phyloP scores from a whole-genome alignment of 2,888 invertebrate genomes.

The Nycteola revayana region DNA sequence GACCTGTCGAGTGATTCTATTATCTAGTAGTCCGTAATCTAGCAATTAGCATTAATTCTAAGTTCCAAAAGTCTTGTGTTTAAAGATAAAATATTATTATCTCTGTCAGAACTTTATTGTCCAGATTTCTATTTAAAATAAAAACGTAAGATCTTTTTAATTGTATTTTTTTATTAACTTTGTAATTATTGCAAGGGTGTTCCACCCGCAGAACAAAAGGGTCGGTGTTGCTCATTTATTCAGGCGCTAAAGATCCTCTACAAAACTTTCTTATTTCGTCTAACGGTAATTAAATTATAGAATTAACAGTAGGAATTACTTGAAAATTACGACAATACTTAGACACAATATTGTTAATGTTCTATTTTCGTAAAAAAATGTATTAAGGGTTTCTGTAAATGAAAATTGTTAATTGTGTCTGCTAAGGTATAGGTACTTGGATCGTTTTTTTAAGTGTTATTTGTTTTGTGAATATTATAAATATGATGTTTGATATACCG shows the following conservation, averaged over 20 bases:
- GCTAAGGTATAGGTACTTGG: neutral
- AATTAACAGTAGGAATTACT: slow-evolving; percentile 40
- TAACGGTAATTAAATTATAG: slow-evolving; percentile 42
- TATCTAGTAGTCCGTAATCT: too few species aligned
- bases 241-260: slow-evolving; percentile 44
- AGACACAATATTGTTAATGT: slow-evolving; percentile 22
- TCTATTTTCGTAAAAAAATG: slow-evolving; percentile 14
- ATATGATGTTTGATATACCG: too few species aligned
- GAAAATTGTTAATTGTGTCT: slow-evolving; percentile 21
- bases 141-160: slow-evolving; percentile 15
- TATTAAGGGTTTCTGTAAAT: slow-evolving; percentile 3
- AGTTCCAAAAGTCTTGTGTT: too few species aligned
- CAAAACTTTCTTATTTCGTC: slow-evolving; percentile 48
- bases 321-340: slow-evolving; percentile 35
- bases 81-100: too few species aligned
- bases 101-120: neutral
- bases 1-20: too few species aligned
- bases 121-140: slow-evolving; percentile 11
- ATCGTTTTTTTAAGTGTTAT: slow-evolving; percentile 8
- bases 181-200: slow-evolving; percentile 43
- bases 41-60: too few species aligned
- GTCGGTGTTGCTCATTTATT: slow-evolving; percentile 53
- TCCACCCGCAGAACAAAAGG: slow-evolving; percentile 49
- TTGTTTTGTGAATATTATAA: too few species aligned
- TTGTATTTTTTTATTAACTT: slow-evolving; percentile 45